phyloP scores from a whole-genome alignment of 1,140 invertebrate genomes.

The Phocides pigmalion region DNA sequence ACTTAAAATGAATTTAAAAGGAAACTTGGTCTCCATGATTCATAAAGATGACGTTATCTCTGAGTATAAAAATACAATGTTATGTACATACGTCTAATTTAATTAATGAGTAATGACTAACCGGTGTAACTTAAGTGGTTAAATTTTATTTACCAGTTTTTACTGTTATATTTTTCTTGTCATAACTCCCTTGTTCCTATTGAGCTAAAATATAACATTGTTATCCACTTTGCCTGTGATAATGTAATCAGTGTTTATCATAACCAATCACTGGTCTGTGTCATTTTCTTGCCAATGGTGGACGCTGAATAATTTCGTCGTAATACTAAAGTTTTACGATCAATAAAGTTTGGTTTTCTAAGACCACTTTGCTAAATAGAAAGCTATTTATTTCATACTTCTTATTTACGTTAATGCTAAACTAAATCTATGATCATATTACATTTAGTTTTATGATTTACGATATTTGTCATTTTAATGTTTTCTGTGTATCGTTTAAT shows the following conservation, averaged over 20 bases:
- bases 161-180: too few relatives aligned
- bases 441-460: slow-evolving; percentile 8
- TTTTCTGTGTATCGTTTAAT: slow-evolving; percentile 5
- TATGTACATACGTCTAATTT: background rate
- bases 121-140: too few relatives aligned
- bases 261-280: slow-evolving; percentile 10
- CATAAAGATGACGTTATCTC: background rate
- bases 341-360: slow-evolving; percentile 28
- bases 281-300: slow-evolving; percentile 16
- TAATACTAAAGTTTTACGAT: slow-evolving; percentile 29
- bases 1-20: background rate
- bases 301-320: slow-evolving; percentile 21
- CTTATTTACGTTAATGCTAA: slow-evolving; percentile 15
- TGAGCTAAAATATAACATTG: background rate
- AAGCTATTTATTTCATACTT: slow-evolving; percentile 23
- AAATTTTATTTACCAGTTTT: too few relatives aligned
- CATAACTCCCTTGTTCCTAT: background rate
- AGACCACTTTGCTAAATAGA: slow-evolving; percentile 32
- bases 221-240: slow-evolving; percentile 1
- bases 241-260: slow-evolving; percentile 3
- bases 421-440: slow-evolving; percentile 19
- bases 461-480: slow-evolving; percentile 6
- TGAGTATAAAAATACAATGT: background rate
- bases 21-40: background rate
- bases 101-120: too few relatives aligned